A percentile compares a stretch with the other conserved stretches of the same genome.
Evolutionary conservation across 2,797 vertebrate species (phyloP).

Genomic region (Melanotaenia boesemani): DNA sequence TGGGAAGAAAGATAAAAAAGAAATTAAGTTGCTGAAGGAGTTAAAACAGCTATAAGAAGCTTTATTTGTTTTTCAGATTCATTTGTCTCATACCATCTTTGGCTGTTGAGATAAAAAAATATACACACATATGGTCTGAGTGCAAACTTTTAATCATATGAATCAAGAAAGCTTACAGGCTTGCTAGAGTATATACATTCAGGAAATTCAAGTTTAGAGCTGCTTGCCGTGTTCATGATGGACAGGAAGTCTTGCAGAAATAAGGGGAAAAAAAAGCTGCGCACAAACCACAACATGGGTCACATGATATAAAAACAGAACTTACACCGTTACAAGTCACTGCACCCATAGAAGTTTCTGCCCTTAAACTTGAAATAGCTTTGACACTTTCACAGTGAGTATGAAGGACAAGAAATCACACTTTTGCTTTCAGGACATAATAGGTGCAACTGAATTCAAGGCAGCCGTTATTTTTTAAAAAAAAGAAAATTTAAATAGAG

Average conservation of each 20-base stretch:
- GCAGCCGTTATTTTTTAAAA: background rate
- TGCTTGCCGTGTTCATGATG: constrained; percentile 67
- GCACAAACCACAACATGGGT: constrained; percentile 78
- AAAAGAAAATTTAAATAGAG: background rate
- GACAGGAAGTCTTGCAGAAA: constrained; percentile 84
- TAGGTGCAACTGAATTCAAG: background rate
- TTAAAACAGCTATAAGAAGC: background rate
- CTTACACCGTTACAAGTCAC: constrained; percentile 49
- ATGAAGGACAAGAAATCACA: constrained; percentile 11
- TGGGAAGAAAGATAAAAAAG: constrained; percentile 51
- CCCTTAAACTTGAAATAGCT: constrained; percentile 48
- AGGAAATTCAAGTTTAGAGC: constrained; percentile 60
- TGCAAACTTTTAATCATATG: constrained; percentile 4
- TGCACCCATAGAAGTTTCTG: constrained; percentile 66
- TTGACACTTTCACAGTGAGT: constrained; percentile 42
- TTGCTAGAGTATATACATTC: constrained; percentile 29
- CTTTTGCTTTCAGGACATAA: constrained; percentile 22
- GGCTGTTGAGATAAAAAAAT: constrained; percentile 5
- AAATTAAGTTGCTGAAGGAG: background rate
- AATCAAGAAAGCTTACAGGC: constrained; percentile 12
- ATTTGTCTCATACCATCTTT: background rate
- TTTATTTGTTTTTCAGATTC: constrained; percentile 3
- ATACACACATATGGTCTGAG: background rate
- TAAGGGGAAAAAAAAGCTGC: constrained; percentile 67
- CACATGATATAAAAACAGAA: constrained; percentile 82